A percentile compares a stretch with the other conserved stretches of the same genome.
These are phyloP conservation scores for Tribolium castaneum DNA, from an alignment of 1,140 invertebrate species.

Conservation along the genomic window DNA sequence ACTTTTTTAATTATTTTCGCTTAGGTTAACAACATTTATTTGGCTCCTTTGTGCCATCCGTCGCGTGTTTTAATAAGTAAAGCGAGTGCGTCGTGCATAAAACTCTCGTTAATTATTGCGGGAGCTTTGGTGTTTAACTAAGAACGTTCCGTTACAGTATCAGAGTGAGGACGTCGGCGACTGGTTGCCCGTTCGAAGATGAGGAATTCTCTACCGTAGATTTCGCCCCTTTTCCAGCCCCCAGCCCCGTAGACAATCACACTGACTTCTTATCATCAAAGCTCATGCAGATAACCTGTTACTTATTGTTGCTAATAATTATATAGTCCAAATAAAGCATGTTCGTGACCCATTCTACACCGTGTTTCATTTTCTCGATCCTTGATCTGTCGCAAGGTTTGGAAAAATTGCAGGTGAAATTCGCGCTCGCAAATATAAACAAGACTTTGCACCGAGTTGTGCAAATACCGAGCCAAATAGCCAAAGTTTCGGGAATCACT, in stretches of 20 bases:
- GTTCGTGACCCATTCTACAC: conserved; percentile 43
- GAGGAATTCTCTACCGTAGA: conserved; percentile 45
- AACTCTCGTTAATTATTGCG: conserved; percentile 8
- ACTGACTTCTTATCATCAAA: conserved; percentile 38
- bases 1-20: neutral
- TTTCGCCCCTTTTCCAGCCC: conserved; percentile 46
- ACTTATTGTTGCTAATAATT: conserved; percentile 45
- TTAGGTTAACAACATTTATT: conserved; percentile 2
- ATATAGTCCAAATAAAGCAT: conserved; percentile 52
- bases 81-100: neutral
- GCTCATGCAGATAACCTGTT: conserved; percentile 38
- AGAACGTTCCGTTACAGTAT: conserved; percentile 53
- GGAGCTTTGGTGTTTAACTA: conserved; percentile 2
- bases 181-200: conserved; percentile 56
- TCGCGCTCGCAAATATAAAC: neutral
- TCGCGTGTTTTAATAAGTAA: neutral
- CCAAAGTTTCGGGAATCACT: neutral
- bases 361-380: neutral
- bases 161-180: conserved; percentile 51
- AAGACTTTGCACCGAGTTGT: neutral
- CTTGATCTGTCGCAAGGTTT: neutral
- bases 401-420: neutral
- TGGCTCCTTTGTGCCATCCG: neutral
- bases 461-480: neutral
- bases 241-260: conserved; percentile 57